A percentile compares a stretch with the other conserved stretches of the same genome.
Evolutionary conservation across 2,797 vertebrate genomes (phyloP).

Genomic region (Huso huso): DNA sequence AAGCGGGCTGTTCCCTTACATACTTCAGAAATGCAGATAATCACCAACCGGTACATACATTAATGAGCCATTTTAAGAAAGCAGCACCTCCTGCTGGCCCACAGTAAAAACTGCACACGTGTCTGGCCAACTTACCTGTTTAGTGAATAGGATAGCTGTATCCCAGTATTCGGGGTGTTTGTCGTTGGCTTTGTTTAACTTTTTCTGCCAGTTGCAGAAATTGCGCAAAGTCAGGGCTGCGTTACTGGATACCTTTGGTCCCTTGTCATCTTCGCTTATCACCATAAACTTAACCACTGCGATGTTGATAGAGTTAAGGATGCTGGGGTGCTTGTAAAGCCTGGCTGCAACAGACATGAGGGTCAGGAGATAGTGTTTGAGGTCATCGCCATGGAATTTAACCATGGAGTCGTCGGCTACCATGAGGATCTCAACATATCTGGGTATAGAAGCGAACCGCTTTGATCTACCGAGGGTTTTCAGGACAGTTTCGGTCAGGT

Average conservation of each 20-base stretch:
- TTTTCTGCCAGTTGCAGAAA: conserved; percentile 98
- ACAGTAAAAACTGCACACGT: neutral
- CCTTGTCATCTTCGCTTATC: conserved; percentile 78
- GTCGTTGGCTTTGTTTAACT: conserved; percentile 92
- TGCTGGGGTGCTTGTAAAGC: conserved; percentile 89
- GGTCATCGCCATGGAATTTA: conserved; percentile 87
- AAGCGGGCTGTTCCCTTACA: too few species aligned
- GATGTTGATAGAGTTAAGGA: conserved; percentile 84
- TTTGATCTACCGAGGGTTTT: conserved; percentile 67
- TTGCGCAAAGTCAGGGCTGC: conserved; percentile 93
- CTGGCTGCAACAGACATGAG: conserved; percentile 88
- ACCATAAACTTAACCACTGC: conserved; percentile 87
- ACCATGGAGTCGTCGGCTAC: conserved; percentile 95
- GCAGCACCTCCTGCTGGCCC: conserved; percentile 13
- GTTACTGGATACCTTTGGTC: conserved; percentile 86
- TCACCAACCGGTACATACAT: neutral
- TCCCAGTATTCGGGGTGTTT: conserved; percentile 96
- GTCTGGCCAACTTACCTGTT: conserved; percentile 71
- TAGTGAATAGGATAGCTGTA: conserved; percentile 94
- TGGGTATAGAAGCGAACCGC: conserved; percentile 82
- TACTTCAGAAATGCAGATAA: too few species aligned
- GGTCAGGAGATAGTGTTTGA: conserved; percentile 89
- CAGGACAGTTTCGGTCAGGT: conserved; percentile 43
- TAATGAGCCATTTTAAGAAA: neutral
- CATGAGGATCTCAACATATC: conserved; percentile 90